These are phyloP conservation scores for Gonocerus acuteangulatus DNA, from an alignment of 2,888 invertebrate species.

Conservation along the genomic window DNA sequence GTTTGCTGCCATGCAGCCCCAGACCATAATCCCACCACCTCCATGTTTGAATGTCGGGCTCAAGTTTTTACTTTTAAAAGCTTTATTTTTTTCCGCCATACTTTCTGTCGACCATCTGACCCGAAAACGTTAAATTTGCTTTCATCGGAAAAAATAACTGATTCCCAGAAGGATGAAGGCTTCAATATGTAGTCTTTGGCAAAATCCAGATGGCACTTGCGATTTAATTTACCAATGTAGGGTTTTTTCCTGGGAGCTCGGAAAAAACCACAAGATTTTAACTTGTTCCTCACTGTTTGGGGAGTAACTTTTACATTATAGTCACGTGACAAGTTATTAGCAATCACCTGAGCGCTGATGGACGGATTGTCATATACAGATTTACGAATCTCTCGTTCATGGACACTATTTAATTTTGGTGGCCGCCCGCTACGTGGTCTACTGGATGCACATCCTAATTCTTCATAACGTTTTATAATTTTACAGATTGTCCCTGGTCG, in stretches of 20 bases:
- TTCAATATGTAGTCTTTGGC: background rate
- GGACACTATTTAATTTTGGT: background rate
- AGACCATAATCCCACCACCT: background rate
- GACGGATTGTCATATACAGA: background rate
- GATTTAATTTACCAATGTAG: background rate
- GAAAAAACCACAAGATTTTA: background rate
- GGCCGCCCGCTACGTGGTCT: slow-evolving; percentile 3
- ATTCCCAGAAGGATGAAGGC: background rate
- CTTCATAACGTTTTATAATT: background rate
- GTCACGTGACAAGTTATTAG: background rate
- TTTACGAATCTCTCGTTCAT: background rate
- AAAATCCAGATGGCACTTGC: background rate
- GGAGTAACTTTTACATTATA: background rate
- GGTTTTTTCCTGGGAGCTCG: background rate
- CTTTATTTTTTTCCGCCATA: background rate
- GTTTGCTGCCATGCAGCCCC: too few relatives aligned
- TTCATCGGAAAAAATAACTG: background rate
- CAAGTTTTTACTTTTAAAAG: background rate
- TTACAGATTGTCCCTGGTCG: background rate
- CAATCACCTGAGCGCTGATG: background rate
- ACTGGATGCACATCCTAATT: slow-evolving; percentile 1
- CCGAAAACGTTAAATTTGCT: background rate
- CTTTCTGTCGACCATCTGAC: background rate
- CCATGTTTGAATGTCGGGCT: background rate
- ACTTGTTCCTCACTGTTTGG: background rate